Conservation (phyloP, 2,113 vertebrate species). For the Neogobius melanostomus region DNA sequence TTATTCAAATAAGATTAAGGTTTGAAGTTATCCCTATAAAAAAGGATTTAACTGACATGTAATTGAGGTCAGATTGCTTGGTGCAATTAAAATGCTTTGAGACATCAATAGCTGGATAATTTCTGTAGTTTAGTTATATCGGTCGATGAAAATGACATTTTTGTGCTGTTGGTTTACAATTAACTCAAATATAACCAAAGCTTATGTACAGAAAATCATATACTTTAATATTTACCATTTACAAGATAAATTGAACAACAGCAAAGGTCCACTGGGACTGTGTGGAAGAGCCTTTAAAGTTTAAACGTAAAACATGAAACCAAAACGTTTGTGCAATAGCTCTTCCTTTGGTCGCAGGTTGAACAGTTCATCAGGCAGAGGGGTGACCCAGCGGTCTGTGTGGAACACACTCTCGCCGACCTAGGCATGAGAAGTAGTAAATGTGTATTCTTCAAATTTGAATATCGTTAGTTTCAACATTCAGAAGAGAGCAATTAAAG, state of each 20-base stretch:
- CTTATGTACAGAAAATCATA: conserved; percentile 60
- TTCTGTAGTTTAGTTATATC: too few relatives aligned
- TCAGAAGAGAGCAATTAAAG: not conserved
- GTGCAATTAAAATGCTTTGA: too few relatives aligned
- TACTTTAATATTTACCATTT: conserved; percentile 78
- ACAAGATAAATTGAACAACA: conserved; percentile 53
- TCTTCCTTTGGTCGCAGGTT: conserved; percentile 76
- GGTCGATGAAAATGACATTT: too few relatives aligned
- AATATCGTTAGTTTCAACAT: not conserved
- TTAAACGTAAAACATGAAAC: conserved; percentile 79
- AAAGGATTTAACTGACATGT: too few relatives aligned
- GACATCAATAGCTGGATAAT: too few relatives aligned
- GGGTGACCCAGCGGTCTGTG: conserved; percentile 88
- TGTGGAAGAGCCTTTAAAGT: not conserved
- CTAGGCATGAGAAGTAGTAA: conserved; percentile 57
- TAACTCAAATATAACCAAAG: not conserved
- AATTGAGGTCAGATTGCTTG: too few relatives aligned
- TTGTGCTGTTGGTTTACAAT: too few relatives aligned
- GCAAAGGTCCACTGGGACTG: conserved; percentile 6
- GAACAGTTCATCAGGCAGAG: conserved; percentile 78
- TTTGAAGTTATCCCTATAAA: too few relatives aligned
- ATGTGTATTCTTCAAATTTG: not conserved
- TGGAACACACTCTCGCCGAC: conserved; percentile 86
- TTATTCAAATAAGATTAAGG: too few relatives aligned
- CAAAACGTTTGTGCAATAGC: conserved; percentile 65